A percentile compares a stretch with the other conserved stretches of the same genome.
Evolutionary conservation across 2,113 vertebrate species (phyloP).

Genomic region (Paralichthys olivaceus): DNA sequence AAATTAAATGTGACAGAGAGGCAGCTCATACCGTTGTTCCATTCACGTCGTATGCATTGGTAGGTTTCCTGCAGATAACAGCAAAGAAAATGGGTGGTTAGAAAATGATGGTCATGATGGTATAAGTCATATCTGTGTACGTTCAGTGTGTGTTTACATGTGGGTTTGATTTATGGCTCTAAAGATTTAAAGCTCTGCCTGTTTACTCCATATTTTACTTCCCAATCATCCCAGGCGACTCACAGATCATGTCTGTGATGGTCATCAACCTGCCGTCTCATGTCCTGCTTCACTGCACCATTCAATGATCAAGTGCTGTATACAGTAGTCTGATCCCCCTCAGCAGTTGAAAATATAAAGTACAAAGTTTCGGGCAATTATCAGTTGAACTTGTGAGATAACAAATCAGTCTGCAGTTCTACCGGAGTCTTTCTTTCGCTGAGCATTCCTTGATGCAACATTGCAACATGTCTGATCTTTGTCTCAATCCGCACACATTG

Average conservation of each 20-base stretch:
- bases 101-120: neutral
- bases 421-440: neutral
- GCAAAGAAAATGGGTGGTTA: constrained; percentile 7
- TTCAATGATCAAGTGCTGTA: too few relatives aligned
- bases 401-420: too few relatives aligned
- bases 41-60: constrained; percentile 61
- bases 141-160: neutral
- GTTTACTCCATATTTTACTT: neutral
- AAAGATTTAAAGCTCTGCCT: neutral
- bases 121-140: neutral
- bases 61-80: constrained; percentile 50
- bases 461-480: neutral
- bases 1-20: neutral
- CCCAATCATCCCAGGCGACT: too few relatives aligned
- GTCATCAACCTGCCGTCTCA: too few relatives aligned
- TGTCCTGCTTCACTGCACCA: too few relatives aligned
- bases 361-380: too few relatives aligned
- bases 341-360: too few relatives aligned
- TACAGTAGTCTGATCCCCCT: too few relatives aligned
- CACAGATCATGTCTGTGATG: neutral
- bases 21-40: constrained; percentile 43
- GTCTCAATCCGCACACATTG: neutral
- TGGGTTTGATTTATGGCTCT: neutral
- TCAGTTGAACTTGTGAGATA: neutral
- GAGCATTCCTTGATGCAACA: neutral